A percentile compares a stretch with the other conserved stretches of the same genome.
These are phyloP conservation scores for Babylonia areolata DNA, from an alignment of 1,140 invertebrate genomes.

Conservation along the genomic window DNA sequence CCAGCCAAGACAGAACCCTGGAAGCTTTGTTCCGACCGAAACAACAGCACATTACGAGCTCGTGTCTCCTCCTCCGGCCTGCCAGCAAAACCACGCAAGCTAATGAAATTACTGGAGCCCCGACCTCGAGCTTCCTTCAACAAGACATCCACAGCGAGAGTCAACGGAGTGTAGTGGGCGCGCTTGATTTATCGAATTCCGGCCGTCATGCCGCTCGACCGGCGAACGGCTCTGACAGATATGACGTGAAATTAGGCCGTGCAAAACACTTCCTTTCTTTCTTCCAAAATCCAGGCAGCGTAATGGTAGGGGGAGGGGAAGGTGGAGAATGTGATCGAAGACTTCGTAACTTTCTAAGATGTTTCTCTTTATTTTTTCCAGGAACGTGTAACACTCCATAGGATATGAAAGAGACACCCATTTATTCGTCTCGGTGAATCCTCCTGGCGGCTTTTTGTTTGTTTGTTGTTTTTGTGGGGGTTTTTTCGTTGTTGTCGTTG, in stretches of 20 bases:
- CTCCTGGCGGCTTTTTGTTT: no score
- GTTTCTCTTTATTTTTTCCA: not conserved
- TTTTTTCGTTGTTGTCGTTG: no score
- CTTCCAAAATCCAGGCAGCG: not conserved
- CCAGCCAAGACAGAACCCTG: no score
- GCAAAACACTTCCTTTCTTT: not conserved
- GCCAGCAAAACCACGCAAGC: not conserved
- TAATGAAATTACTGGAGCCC: conserved; percentile 10
- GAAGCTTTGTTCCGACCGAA: no score
- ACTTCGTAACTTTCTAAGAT: not conserved
- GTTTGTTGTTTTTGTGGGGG: no score
- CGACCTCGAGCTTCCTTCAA: not conserved
- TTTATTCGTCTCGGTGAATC: not conserved
- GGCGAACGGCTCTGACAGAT: not conserved
- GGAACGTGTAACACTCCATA: not conserved
- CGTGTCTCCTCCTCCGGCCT: not conserved
- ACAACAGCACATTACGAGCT: not conserved
- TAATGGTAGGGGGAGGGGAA: no score
- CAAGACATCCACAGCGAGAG: not conserved
- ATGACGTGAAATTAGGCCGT: not conserved
- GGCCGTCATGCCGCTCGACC: not conserved
- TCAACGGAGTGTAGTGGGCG: no score
- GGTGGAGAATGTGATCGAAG: not conserved
- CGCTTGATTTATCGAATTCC: conserved; percentile 18
- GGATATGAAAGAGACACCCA: not conserved